Base-by-base conservation (phyloP, 2,113 vertebrate genomes). In the Phalacrocorax brasilianus region DNA sequence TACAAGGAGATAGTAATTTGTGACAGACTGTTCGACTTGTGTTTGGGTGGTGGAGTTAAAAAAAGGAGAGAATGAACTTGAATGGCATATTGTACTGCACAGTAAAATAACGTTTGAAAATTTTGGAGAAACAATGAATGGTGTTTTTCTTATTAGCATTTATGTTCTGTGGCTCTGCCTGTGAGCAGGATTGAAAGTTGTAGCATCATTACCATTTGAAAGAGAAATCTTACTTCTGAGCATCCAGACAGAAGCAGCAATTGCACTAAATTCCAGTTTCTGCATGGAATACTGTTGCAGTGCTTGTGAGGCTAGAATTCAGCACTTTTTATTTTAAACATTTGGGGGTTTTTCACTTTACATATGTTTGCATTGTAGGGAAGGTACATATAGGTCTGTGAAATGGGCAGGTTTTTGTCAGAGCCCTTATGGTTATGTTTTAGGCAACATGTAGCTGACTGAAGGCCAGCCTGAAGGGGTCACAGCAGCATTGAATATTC, bases 281-380 rank as follows among this genome's bases (percentile, higher is more conserved):
- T 77, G 38, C 27, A 0, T 61, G 33, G 21, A 44, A 21, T 14
- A 2, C 23, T 24, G 40, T 5, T 85, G 77, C 67, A 65, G 53
- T 52, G 32, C 38, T 75, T 10, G 12, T 19, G 52, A 49, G 52
- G 42, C 33, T 40, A 3, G 71, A 65, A 62, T 35, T 77, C 53
- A 66, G 38, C 0, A 0, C 42, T 27, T 74, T 55, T 77, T 8
- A 2, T 13, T 71, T 72, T 33, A 53, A 50, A 78, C 14, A 1
- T 21, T 22, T 47, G 15, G 5, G 6, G 6, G 0, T 13, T 35
- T 70, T 68, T 65, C 35, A 21, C 49, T 67, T 78, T 66, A 3
- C 3, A 3, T 49, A 0, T 0, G 30, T 76, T 75, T 52, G 40
- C 40, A 2, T 16, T 70, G 40, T 13, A 62, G 20, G 33, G 27